Evolutionary conservation across 2,888 invertebrate species (phyloP), one percentile per base, ranked within the genome.

Genomic region (Andrena chrysosceles): DNA sequence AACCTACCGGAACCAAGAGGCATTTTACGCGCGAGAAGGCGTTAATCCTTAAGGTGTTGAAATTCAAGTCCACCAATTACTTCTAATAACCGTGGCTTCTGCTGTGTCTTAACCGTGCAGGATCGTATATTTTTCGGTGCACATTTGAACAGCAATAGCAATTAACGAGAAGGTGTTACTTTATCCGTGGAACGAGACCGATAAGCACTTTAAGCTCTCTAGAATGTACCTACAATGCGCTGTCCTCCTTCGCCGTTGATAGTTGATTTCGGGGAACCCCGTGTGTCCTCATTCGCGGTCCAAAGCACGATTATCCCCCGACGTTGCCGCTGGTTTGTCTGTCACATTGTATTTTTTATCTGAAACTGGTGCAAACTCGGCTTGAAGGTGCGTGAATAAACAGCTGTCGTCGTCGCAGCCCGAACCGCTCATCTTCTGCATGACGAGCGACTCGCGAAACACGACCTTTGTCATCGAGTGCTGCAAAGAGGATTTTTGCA

Each of bases 371-470:
- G 94, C 95, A 95, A 95, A 95, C 95, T 95, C 95, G 95, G 95
- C 95, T 95, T 94, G 95, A 96, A 97, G 97, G 96, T 97, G 97
- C 95, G 96, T 97, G 96, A 95, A 96, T 94, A 95, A 95, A 95
- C 95, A 95, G 94, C 95, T 96, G 94, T 95, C 96, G 90, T 88
- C 91, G 95, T 95, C 97, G 94, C 97, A 97, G 94, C 95, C 96
- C 95, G 96, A 96, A 95, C 97, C 97, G 94, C 97, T 97, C 94
- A 96, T 97, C 96, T 95, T 96, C 95, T 97, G 97, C 96, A 96
- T 96, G 95, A 95, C 96, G 94, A 96, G 96, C 94, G 96, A 96
- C 95, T 95, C 95, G 95, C 95, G 95, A 95, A 97, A 97, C 95
- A 96, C 96, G 93, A 96, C 96, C 91, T 96, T 97, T 95, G 96